Base-by-base conservation (phyloP, 1,140 invertebrate species). In the Eupeodes corollae region DNA sequence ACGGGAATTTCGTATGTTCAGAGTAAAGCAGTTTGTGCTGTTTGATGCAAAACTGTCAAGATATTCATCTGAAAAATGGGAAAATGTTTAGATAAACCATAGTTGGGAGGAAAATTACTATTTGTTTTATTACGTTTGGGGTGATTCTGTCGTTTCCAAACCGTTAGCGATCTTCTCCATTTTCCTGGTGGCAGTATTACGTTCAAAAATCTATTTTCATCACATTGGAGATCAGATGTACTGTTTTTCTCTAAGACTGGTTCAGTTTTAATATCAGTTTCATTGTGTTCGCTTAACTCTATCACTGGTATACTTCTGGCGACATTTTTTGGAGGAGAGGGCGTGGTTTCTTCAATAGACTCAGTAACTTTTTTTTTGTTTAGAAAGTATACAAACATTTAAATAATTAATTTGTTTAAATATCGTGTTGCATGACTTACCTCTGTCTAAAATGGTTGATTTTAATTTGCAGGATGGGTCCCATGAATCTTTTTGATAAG, bases 151-250 rank as follows among this genome's bases (percentile, higher is more conserved):
- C 50, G 55, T 1, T 57, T 47, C 58, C 52, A 63, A 6, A 8
- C 46, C 13, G 21, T 46, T 2, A 67, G 39, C 3, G 63, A 63
- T 44, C 61, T 64, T 6, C 63, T 50, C 63, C 63, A 67, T 49
- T 67, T 67, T 12, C 63, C 63, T 21, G 63, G 55, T 12, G 53
- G 52, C 5, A 66, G 48, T 3, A 52, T 10, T 5, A 44, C 13
- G 12, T 13, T 19, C 26, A 32, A 45, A 40, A 34, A 18, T n/a
- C 11, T 34, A 40, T 3, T 11, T 14, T 19, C 39, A 19, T 31
- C 44, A 6, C 10, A 12, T n/a, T 40, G 10, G 13, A 34, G 21
- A 8, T 2, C 12, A 35, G 16, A 5, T 32, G 14, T 13, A n/a
- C n/a, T n/a, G 30, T 42, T 39, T 13, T 46, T 26, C 40, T 43